phyloP scores from a whole-genome alignment of 1,140 invertebrate species.

The Meloidogyne exigua region DNA sequence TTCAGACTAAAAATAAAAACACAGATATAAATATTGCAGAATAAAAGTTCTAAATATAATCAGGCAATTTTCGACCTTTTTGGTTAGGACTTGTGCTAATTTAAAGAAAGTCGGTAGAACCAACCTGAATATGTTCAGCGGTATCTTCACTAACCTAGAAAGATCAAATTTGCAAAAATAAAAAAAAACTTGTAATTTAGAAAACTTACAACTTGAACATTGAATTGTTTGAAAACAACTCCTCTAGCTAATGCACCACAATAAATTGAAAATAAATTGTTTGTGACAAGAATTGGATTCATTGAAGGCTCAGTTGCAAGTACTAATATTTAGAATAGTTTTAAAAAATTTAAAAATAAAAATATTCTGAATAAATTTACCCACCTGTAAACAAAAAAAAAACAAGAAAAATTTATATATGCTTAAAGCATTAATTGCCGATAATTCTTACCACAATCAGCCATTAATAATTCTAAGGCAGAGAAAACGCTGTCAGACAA shows the following conservation, averaged over 20 bases:
- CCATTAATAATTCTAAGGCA: constrained; percentile 57
- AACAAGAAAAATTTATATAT: not conserved
- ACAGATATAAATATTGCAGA: not conserved
- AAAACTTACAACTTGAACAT: constrained; percentile 43
- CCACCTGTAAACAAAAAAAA: not conserved
- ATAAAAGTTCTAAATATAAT: not conserved
- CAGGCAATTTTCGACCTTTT: not conserved
- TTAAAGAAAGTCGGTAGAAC: too few relatives aligned
- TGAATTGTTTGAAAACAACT: constrained; percentile 49
- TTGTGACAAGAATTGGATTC: constrained; percentile 53
- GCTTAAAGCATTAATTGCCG: not conserved
- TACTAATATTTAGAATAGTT: constrained; percentile 17
- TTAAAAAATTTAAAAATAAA: not conserved
- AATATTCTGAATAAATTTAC: constrained; percentile 5
- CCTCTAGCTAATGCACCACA: constrained; percentile 52
- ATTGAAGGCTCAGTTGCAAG: constrained; percentile 51
- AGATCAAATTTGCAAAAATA: too few relatives aligned
- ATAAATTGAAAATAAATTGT: constrained; percentile 54
- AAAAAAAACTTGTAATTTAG: too few relatives aligned
- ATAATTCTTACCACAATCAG: constrained; percentile 37
- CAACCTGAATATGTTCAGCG: constrained; percentile 61
- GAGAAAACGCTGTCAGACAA: constrained; percentile 61
- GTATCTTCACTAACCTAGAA: constrained; percentile 54
- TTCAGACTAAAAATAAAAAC: constrained; percentile 44
- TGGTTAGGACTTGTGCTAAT: not conserved